Base-by-base conservation (phyloP, 2,113 vertebrate species). In the Hyla sarda region DNA sequence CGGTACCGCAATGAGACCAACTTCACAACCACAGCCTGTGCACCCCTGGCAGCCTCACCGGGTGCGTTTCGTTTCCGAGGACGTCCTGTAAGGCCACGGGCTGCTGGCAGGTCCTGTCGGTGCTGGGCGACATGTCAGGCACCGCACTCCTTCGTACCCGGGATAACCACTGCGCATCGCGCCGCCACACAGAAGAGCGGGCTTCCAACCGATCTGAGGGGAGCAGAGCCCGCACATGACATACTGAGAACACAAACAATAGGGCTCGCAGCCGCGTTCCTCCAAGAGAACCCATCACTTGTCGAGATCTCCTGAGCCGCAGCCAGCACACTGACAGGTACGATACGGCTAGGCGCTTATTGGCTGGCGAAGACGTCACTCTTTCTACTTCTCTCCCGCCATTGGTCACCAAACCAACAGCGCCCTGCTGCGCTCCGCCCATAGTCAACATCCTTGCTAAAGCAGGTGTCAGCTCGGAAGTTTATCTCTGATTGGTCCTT, bases 21-120 rank as follows among this genome's bases (percentile, higher is more conserved):
- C 12, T 14, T 12, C 48, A 2, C 5, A 2, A 2, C 3, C 30
- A 30, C 11, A 1, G 3, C 30, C 67, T 23, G 4, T 19, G 6
- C 32, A 2, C 37, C 8, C n/a, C 6, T 9, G 1, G 3, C 5
- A 3, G 34, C 37, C 97, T 96, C 93, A 97, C 97, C 90, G 77
- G 88, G 93, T 97, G 95, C 62, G 97, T 97, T 92, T 96, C 97
- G 91, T 90, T 94, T 11, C 62, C 78, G 79, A 98, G 96, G 90
- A 91, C 93, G 88, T 85, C 86, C 0, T 90, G 89, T 74, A 90
- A 93, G 86, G 92, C 95, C 47, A 88, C 87, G 3, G 92, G 88
- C 37, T 88, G 89, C 56, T 89, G 76, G 87, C 96, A 97, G 82
- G 88, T 92, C 77, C 92, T 91, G 19, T 19, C 75, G 34, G 34